A percentile compares a stretch with the other conserved stretches of the same genome.
Evolutionary conservation across 2,797 vertebrate species (phyloP).

Genomic region (Hoplostethus mediterraneus): DNA sequence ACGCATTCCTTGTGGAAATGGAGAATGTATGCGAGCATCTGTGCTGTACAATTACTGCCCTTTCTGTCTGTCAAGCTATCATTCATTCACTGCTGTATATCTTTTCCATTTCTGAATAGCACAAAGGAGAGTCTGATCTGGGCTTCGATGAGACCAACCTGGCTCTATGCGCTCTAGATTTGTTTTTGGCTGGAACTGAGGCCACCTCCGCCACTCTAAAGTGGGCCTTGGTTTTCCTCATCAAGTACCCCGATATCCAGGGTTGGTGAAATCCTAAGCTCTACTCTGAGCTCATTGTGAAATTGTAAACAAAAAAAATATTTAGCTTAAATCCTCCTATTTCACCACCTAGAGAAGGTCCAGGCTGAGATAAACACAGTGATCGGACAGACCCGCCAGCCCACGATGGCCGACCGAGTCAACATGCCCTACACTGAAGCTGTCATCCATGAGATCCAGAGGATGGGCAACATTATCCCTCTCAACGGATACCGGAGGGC

Average conservation of each 20-base stretch:
- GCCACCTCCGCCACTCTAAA: conserved; percentile 86
- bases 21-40: conserved; percentile 66
- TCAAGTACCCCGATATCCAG: conserved; percentile 84
- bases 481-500: conserved; percentile 79
- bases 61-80: not conserved
- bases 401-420: conserved; percentile 77
- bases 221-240: conserved; percentile 88
- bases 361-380: conserved; percentile 89
- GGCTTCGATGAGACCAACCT: conserved; percentile 85
- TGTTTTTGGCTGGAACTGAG: conserved; percentile 89
- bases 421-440: conserved; percentile 89
- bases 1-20: conserved; percentile 85
- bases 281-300: not conserved
- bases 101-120: conserved; percentile 43
- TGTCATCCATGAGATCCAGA: conserved; percentile 89
- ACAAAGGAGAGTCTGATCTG: conserved; percentile 30
- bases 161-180: conserved; percentile 75
- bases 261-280: conserved; percentile 68
- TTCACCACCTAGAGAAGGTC: conserved; percentile 79
- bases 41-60: not conserved
- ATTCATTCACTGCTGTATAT: not conserved
- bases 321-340: not conserved
- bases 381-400: conserved; percentile 78
- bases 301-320: no score
- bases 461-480: conserved; percentile 87